phyloP scores from a whole-genome alignment of 2,888 invertebrate species.

The Zonitis immaculata region DNA sequence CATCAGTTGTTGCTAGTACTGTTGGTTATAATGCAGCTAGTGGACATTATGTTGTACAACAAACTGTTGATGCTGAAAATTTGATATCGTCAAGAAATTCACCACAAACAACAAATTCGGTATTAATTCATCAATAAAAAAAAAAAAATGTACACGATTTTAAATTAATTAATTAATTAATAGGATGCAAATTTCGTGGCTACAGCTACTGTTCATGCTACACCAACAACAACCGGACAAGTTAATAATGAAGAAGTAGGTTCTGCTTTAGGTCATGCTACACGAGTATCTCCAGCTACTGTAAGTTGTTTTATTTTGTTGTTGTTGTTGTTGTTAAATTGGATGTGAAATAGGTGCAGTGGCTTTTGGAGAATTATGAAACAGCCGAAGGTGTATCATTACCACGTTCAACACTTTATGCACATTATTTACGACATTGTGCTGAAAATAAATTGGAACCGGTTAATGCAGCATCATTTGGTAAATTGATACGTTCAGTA shows the following conservation, averaged over 20 bases:
- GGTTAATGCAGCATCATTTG: constrained; percentile 99
- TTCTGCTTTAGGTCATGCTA: constrained; percentile 67
- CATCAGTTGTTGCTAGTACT: constrained; percentile 54
- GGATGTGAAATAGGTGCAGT: constrained; percentile 63
- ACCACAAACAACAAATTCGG: constrained; percentile 64
- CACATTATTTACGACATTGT: constrained; percentile 96
- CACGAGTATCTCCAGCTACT: constrained; percentile 85
- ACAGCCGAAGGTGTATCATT: constrained; percentile 76
- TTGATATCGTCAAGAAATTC: constrained; percentile 60
- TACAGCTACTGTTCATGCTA: constrained; percentile 51
- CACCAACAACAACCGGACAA: constrained; percentile 44
- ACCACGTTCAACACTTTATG: constrained; percentile 92
- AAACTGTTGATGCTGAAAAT: constrained; percentile 59
- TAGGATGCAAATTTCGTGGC: constrained; percentile 52
- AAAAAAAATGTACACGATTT: background rate
- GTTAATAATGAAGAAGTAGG: constrained; percentile 50
- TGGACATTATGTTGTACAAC: constrained; percentile 67
- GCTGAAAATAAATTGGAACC: constrained; percentile 90
- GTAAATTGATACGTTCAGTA: constrained; percentile 96
- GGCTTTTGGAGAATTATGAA: constrained; percentile 98
- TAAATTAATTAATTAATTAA: background rate
- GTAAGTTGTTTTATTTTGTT: constrained; percentile 56
- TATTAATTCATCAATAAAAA: too few relatives aligned
- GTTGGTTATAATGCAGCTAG: constrained; percentile 47
- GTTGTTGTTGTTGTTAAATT: constrained; percentile 30